Base-by-base conservation (phyloP, 2,797 vertebrate species). In the Kryptopterus vitreolus region DNA sequence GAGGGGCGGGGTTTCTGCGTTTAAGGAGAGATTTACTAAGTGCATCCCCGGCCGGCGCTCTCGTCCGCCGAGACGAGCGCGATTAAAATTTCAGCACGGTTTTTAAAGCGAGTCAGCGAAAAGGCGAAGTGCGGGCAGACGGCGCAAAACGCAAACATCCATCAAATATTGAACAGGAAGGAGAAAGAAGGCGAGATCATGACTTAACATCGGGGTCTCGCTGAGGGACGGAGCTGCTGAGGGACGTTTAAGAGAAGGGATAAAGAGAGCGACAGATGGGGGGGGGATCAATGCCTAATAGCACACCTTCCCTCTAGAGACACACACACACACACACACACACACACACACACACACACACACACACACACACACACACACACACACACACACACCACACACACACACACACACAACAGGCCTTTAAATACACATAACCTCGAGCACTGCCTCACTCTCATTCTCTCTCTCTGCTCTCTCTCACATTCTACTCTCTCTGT, bases 31-130 rank as follows among this genome's bases (percentile, higher is more conserved):
- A 80, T 85, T 87, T 88, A 81, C 82, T 84, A 86, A 86, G 86
- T 88, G 87, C 86, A 81, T 66, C 58, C 75, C 33, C 48, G 50
- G 50, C 33, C 48, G 50, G 50, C 29, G 53, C 29, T 62, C 65
- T 33, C 77, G 38, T 78, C 55, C 68, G 31, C 72, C 9, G 68
- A 81, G 74, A 74, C 82, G 31, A 43, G 35, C 55, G 9, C 31
- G 77, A 85, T 87, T 83, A 80, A 85, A 88, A 87, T 87, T 85
- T 87, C 76, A 86, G 81, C 80, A 80, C 83, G 31, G 73, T 82
- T 58, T 81, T 82, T 74, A n/a, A 83, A 85, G 74, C 86, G 85
- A 43, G 61, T 43, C 81, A 71, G 80, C 74, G n/a, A n/a, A 81
- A 77, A 76, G 22, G 58, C 72, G 58, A 76, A n/a, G n/a, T n/a